A percentile compares a stretch with the other conserved stretches of the same genome.
Evolutionary conservation across 2,113 vertebrate species (phyloP).

Genomic region (Bettongia penicillata): DNA sequence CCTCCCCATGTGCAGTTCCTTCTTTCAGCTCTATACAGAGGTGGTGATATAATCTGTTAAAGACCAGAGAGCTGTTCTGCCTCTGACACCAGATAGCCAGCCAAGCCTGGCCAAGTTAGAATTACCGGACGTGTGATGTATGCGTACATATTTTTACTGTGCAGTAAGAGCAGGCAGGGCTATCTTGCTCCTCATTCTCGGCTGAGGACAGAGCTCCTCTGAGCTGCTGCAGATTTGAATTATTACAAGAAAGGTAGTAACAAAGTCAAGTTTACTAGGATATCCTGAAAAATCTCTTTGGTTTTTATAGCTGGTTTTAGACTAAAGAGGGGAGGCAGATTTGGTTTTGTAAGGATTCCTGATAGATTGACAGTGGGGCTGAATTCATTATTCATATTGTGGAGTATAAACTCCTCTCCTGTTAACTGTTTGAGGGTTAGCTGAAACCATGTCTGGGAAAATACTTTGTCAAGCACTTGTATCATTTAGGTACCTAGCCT

Average conservation of each 20-base stretch:
- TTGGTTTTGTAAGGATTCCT: background rate
- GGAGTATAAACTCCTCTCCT: background rate
- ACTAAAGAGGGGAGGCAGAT: background rate
- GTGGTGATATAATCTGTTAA: constrained; percentile 13
- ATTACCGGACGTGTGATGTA: background rate
- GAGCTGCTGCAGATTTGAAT: constrained; percentile 1
- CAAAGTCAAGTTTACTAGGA: background rate
- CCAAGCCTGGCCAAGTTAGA: background rate
- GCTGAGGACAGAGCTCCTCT: background rate
- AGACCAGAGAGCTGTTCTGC: background rate
- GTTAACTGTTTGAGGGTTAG: background rate
- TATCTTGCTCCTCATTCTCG: constrained; percentile 51
- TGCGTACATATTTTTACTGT: constrained; percentile 51
- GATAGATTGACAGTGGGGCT: background rate
- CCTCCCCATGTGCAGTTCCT: background rate
- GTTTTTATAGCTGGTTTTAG: background rate
- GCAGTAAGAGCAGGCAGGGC: constrained; percentile 34
- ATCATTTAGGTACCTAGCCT: background rate
- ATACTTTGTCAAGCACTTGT: background rate
- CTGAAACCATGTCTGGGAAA: background rate
- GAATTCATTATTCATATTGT: background rate
- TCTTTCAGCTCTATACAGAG: background rate
- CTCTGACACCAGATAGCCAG: constrained; percentile 33
- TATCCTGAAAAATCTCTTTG: constrained; percentile 6
- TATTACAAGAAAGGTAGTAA: constrained; percentile 19